phyloP scores from a whole-genome alignment of 2,888 invertebrate genomes.

The Portevinia maculata region DNA sequence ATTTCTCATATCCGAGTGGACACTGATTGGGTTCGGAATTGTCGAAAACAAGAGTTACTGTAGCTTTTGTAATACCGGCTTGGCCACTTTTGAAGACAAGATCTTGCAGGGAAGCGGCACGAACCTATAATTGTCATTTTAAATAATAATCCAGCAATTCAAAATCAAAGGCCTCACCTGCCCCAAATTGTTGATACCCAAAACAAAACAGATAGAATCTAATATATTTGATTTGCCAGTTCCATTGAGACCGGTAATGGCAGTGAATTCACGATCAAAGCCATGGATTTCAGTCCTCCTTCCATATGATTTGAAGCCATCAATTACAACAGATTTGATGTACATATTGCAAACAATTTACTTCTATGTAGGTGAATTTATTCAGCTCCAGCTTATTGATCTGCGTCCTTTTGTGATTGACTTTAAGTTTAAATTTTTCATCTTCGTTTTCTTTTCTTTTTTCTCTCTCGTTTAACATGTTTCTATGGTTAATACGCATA shows the following conservation, averaged over 20 bases:
- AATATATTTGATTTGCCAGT: slow-evolving; percentile 99
- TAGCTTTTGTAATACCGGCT: slow-evolving; percentile 97
- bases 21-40: slow-evolving; percentile 91
- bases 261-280: slow-evolving; percentile 98
- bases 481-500: too few species aligned
- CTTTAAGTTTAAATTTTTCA: too few species aligned
- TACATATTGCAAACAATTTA: slow-evolving; percentile 86
- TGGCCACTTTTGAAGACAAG: slow-evolving; percentile 99
- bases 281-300: slow-evolving; percentile 94
- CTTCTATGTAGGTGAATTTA: too few species aligned
- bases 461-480: too few species aligned
- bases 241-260: slow-evolving; percentile 98
- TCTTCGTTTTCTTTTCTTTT: too few species aligned
- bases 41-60: slow-evolving; percentile 97
- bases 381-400: too few species aligned
- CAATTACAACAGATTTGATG: slow-evolving; percentile 95
- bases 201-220: slow-evolving; percentile 98
- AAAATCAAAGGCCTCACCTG: slow-evolving; percentile 86
- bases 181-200: slow-evolving; percentile 96
- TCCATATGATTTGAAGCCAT: slow-evolving; percentile 99
- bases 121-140: slow-evolving; percentile 86
- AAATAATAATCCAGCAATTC: not conserved
- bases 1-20: slow-evolving; percentile 95
- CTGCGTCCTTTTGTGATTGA: too few species aligned
- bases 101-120: slow-evolving; percentile 95